Base-by-base conservation (phyloP, 2,797 vertebrate genomes). In the Phrynocephalus vlangalii region DNA sequence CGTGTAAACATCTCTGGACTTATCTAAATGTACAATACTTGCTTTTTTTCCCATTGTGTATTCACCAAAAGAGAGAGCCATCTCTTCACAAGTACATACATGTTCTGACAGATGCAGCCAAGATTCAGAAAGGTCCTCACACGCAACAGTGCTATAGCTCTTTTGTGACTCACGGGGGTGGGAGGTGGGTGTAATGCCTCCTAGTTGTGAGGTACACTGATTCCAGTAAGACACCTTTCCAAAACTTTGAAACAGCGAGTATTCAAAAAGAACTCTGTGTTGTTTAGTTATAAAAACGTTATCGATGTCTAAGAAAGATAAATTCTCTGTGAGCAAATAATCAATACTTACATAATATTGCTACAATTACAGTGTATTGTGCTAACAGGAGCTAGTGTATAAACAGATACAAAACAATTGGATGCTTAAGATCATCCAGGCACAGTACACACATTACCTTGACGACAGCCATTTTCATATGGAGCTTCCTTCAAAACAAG, bases 271-370 rank as follows among this genome's bases (percentile, higher is more conserved):
- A 92, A 82, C 87, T 92, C 91, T 88, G 75, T 89, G 91, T 92
- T 93, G 89, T 92, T 95, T 93, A 93, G 86, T 93, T 90, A 88
- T 85, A 91, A 94, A 93, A 73, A 86, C 86, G 22, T 93, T 92
- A 92, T 83, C 93, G 91, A 92, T 94, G 94, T 93, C 93, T 28
- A 15, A 86, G 89, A 92, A 89, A 92, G 92, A 93, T 80, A 66
- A 92, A 92, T 92, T 92, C 90, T 92, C 88, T 66, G 85, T 91
- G 89, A 92, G 88, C 91, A 83, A 92, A 83, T 90, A 94, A 95
- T 94, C 94, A 94, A 94, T 95, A 94, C 88, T 90, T 93, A 94
- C 93, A 93, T 94, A 91, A 94, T 94, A 91, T 83, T 85, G 66
- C 86, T 75, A 86, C 88, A 94, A 92, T 95, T 94, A 90, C 78